Percentiles rank a stretch among this genome's conserved stretches.
Conservation (phyloP, 2,797 vertebrate species). For the Pantherophis vulpinus region DNA sequence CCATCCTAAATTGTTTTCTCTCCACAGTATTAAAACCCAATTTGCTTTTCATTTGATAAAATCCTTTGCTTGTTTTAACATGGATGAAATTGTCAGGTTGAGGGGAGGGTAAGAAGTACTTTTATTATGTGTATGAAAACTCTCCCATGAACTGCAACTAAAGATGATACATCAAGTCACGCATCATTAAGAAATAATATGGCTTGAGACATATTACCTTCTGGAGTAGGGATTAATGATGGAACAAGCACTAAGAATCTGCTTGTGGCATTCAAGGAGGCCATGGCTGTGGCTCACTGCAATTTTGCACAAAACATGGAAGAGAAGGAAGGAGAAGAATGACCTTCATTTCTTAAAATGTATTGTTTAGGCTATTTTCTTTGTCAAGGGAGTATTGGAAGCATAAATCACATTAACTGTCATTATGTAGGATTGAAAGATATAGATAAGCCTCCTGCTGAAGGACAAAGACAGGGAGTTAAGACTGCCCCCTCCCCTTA, state of each 20-base stretch:
- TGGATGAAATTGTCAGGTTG: background rate
- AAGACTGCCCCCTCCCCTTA: background rate
- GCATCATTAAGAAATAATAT: slow-evolving; percentile 17
- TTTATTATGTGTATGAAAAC: background rate
- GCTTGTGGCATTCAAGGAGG: background rate
- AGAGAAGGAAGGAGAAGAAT: background rate
- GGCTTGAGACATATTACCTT: slow-evolving; percentile 14
- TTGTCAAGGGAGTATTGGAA: slow-evolving; percentile 1
- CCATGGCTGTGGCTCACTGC: background rate
- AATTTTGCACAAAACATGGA: background rate
- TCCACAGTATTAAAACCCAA: background rate
- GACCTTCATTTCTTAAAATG: background rate
- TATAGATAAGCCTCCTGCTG: background rate
- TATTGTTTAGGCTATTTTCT: background rate
- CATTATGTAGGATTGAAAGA: background rate
- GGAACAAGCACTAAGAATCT: background rate
- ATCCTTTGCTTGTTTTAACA: background rate
- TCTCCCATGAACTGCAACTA: background rate
- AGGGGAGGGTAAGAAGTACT: background rate
- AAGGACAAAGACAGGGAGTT: background rate
- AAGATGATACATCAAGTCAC: slow-evolving; percentile 23
- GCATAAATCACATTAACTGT: slow-evolving; percentile 11
- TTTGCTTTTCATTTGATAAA: slow-evolving; percentile 1
- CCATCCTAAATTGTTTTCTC: background rate
- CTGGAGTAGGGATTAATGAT: slow-evolving; percentile 12